Base-by-base conservation (phyloP, 2,888 invertebrate species). In the Calameuta idolon region DNA sequence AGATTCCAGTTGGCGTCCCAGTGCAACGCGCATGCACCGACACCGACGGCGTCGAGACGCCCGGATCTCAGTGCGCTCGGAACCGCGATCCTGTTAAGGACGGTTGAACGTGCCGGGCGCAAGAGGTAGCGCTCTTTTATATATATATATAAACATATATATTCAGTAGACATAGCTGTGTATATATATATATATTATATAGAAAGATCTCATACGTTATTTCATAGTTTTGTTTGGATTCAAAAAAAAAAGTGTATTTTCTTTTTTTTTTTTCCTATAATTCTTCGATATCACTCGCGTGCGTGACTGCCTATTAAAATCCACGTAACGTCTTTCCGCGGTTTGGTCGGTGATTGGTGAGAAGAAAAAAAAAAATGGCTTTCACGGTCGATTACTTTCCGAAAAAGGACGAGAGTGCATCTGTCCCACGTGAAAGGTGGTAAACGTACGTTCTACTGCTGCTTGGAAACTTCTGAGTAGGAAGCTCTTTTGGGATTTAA, bases 51-150 rank as follows among this genome's bases (percentile, higher is more conserved):
- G 83, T 82, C 86, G 80, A 82, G 85, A 85, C 85, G 83, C 89
- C 89, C 87, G 89, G 89, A 89, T 88, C 85, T 89, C 89, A 89
- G 89, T 89, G 88, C 88, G 89, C 86, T 88, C 88, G 84, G 88
- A 83, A 85, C 86, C 85, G 87, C 87, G 87, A 84, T 82, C 84
- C 84, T 83, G 88, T 79, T 80, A 81, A 85, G 84, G 84, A 88
- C 86, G 84, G 55, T 23, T 55, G 55, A 55, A 55, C 55, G 55
- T 55, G 55, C 55, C 55, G 55, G 55, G 55, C 55, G 55, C 9
- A 23, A 55, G 5, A 55, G 55, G 15, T 55, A 23, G 55, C 55
- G 23, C 55, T 55, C 23, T 55, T 55, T 55, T 55, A 23, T 55
- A 55, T 55, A 40, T 55, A 40, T 23, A 40, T 23, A 37, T 37